phyloP scores from a whole-genome alignment of 2,888 invertebrate genomes.

The Mimas tiliae region DNA sequence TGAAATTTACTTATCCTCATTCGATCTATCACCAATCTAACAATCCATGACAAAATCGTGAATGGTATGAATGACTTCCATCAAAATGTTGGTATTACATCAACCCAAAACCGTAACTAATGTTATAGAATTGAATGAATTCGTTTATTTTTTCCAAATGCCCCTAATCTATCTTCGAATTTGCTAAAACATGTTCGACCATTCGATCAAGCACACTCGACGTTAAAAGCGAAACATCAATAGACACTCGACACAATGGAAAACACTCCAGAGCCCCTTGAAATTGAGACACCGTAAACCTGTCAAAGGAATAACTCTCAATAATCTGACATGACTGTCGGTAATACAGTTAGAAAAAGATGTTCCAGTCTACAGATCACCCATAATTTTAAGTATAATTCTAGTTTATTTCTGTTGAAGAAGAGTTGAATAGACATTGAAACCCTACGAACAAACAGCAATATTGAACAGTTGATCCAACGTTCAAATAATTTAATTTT shows the following conservation, averaged over 20 bases:
- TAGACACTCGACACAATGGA: constrained; percentile 33
- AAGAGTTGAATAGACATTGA: constrained; percentile 2
- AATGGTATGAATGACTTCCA: constrained; percentile 1
- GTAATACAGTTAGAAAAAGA: constrained; percentile 39
- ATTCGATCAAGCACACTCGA: constrained; percentile 50
- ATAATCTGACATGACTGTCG: constrained; percentile 36
- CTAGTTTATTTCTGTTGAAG: constrained; percentile 9
- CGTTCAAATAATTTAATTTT: constrained; percentile 33
- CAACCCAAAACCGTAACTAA: constrained; percentile 29
- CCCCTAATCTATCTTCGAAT: constrained; percentile 38
- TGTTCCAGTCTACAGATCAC: constrained; percentile 32
- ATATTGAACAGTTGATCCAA: constrained; percentile 1
- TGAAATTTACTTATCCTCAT: not conserved
- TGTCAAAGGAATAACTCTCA: constrained; percentile 40
- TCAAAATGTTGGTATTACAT: constrained; percentile 21
- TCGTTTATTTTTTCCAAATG: constrained; percentile 42
- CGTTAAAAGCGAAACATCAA: constrained; percentile 42
- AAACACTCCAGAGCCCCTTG: constrained; percentile 33
- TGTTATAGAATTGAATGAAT: constrained; percentile 44
- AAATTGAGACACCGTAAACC: constrained; percentile 44
- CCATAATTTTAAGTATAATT: constrained; percentile 7
- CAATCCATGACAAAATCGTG: constrained; percentile 15
- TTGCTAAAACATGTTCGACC: constrained; percentile 44
- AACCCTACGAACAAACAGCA: not conserved
- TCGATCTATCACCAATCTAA: constrained; percentile 10